Conservation (phyloP, 2,888 invertebrate genomes). For the Seira sanloemensis region DNA sequence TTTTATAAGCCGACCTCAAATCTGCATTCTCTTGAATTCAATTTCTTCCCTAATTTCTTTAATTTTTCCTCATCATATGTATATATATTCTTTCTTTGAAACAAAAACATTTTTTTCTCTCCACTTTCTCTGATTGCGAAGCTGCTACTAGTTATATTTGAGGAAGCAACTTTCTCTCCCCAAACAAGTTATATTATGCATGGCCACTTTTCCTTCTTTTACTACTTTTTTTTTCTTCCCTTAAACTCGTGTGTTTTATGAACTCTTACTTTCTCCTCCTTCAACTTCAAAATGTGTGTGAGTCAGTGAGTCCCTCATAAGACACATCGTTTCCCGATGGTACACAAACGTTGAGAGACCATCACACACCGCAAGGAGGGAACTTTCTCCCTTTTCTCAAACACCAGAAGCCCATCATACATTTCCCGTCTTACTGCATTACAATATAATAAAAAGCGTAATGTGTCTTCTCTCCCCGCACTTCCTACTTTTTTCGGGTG, state of each 20-base stretch:
- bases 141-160: not conserved
- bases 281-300: not conserved
- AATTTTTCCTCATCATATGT: too few relatives aligned
- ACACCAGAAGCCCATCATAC: too few relatives aligned
- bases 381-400: conserved; percentile 6
- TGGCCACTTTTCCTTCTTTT: conserved; percentile 1
- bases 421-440: conserved; percentile 1
- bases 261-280: conserved; percentile 45
- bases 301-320: not conserved
- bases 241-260: conserved; percentile 48
- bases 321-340: not conserved
- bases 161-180: too few relatives aligned
- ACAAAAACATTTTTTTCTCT: too few relatives aligned
- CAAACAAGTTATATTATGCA: conserved; percentile 14
- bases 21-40: too few relatives aligned
- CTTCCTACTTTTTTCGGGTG: not conserved
- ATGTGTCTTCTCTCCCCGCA: conserved; percentile 12
- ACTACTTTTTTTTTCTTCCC: conserved; percentile 33
- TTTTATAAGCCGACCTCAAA: too few relatives aligned
- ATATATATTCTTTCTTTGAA: too few relatives aligned
- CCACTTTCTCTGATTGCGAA: not conserved
- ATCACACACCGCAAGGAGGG: not conserved
- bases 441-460: conserved; percentile 18
- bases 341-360: not conserved
- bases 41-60: too few relatives aligned